Base-by-base conservation (phyloP, 2,888 invertebrate species). In the Pseudoips prasinana region DNA sequence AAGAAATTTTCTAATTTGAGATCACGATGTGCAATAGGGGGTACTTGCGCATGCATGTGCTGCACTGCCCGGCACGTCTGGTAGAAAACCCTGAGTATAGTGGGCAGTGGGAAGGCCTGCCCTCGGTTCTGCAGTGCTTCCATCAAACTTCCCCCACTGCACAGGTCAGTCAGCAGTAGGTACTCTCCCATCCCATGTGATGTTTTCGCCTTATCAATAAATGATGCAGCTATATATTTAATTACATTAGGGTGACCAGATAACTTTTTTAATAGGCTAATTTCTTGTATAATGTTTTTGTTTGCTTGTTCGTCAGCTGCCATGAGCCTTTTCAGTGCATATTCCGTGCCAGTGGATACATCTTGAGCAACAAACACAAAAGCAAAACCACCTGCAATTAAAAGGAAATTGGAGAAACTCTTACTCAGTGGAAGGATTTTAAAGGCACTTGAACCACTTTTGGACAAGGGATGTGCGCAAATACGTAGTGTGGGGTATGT, bases 1-100 rank as follows among this genome's bases (percentile, higher is more conserved):
- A 99, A 87, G 66, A 99, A 93, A 85, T 99, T 99, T 90, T 99
- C 99, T 82, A 95, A 92, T 90, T 99, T 99, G 63, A 99, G 92
- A 90, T 99, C 99, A 64, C 98, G 91, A 84, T 99, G 99, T 26
- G 95, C 94, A 41, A 99, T 94, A n/a, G 98, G 94, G 22, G 97
- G 96, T 25, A 91, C 90, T 79, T 96, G 96, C 22, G 91, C 91
- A 73, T 99, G 99, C 95, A 99, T 95, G 72, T 98, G 97, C 53
- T 96, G 94, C 7, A 99, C 95, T 20, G 98, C 96, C 51, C 92
- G 91, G 59, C 96, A 94, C 9, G 95, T 94, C 83, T 98, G 98
- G 84, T 98, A 98, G 79, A 98, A 96, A 47, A 98, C 92, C 69
- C 92, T 92, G 56, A 96, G 90, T 36, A 96, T 92, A 38, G 93